A percentile compares a stretch with the other conserved stretches of the same genome.
Conservation (phyloP, 2,888 invertebrate genomes). For the Pantelozetes paolii region DNA sequence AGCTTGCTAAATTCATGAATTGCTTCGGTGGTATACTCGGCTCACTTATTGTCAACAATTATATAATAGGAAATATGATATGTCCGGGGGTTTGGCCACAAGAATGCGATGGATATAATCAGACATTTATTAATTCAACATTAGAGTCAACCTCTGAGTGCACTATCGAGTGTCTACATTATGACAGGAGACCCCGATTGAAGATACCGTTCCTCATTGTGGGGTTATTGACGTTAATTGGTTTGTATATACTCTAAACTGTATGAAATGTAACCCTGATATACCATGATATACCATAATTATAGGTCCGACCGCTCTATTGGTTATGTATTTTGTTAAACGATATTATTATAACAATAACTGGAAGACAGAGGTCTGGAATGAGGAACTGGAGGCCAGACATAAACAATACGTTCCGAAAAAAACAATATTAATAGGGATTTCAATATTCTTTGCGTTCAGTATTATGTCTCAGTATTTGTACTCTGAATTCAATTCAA, state of each 20-base stretch:
- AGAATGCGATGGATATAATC: too few relatives aligned
- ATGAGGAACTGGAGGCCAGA: not conserved
- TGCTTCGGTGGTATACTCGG: too few relatives aligned
- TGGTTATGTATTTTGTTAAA: not conserved
- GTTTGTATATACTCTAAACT: not conserved
- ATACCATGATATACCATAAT: too few relatives aligned
- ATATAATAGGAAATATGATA: too few relatives aligned
- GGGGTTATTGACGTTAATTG: not conserved
- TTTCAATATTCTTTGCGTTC: not conserved
- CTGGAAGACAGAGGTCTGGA: not conserved
- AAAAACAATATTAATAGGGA: not conserved
- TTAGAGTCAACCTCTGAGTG: too few relatives aligned
- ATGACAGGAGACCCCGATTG: too few relatives aligned
- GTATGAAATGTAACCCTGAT: not conserved
- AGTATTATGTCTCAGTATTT: conserved; percentile 20
- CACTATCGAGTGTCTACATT: too few relatives aligned
- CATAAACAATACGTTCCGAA: not conserved
- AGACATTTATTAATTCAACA: too few relatives aligned
- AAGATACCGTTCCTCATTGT: not conserved
- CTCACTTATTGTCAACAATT: too few relatives aligned
- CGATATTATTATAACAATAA: not conserved
- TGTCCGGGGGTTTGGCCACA: not conserved
- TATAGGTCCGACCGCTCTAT: not conserved
- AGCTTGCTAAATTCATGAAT: too few relatives aligned
- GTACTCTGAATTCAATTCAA: conserved; percentile 19